Evolutionary conservation across 2,888 invertebrate species (phyloP).

Genomic region (Plagiodera versicolora): DNA sequence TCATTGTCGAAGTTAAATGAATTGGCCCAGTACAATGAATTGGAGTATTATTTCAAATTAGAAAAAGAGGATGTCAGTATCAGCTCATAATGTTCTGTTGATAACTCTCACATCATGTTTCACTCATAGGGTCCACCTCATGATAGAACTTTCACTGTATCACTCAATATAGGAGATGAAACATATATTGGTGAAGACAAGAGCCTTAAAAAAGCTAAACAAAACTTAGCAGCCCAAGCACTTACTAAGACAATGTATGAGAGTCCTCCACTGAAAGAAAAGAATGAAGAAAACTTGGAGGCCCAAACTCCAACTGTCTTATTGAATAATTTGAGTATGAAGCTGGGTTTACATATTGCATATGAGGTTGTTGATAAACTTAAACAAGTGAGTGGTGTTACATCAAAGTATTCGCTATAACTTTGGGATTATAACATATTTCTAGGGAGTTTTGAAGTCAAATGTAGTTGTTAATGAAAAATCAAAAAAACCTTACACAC

Average conservation of each 20-base stretch:
- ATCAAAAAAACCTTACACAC: conserved; percentile 40
- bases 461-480: conserved; percentile 31
- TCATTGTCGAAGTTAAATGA: conserved; percentile 37
- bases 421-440: no score
- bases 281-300: conserved; percentile 29
- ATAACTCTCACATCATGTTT: background rate
- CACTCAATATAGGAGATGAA: conserved; percentile 46
- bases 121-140: conserved; percentile 43
- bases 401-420: background rate
- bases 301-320: conserved; percentile 45
- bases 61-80: conserved; percentile 38
- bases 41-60: conserved; percentile 37
- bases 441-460: conserved; percentile 21
- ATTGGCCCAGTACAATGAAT: conserved; percentile 39
- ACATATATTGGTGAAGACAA: conserved; percentile 39
- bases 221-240: conserved; percentile 41
- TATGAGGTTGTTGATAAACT: conserved; percentile 37
- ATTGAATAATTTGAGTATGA: conserved; percentile 46
- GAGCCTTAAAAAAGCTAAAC: conserved; percentile 46
- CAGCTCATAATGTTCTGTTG: background rate
- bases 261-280: conserved; percentile 39
- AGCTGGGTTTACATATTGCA: conserved; percentile 44
- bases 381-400: conserved; percentile 22
- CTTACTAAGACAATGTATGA: conserved; percentile 42
- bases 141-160: conserved; percentile 41